These are phyloP conservation scores for Gastrophryne carolinensis DNA, from an alignment of 2,797 vertebrate species.

Conservation along the genomic window DNA sequence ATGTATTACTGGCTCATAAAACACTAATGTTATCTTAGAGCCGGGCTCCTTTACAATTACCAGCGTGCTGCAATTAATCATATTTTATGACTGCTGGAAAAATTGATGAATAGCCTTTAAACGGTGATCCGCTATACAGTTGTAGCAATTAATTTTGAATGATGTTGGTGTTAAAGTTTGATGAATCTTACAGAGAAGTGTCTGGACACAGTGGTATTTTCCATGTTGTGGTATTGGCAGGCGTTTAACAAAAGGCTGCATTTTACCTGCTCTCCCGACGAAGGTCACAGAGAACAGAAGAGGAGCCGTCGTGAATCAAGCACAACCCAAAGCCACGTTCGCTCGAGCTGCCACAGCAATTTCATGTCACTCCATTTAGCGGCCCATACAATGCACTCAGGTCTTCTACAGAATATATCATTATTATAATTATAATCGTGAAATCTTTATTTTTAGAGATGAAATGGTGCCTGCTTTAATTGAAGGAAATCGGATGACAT, in stretches of 20 bases:
- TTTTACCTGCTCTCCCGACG: slow-evolving; percentile 37
- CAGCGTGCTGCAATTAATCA: slow-evolving; percentile 43
- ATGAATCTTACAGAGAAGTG: slow-evolving; percentile 40
- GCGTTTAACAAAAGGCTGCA: slow-evolving; percentile 39
- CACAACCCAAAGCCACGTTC: slow-evolving; percentile 22
- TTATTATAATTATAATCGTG: slow-evolving; percentile 39
- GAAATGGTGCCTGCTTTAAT: slow-evolving; percentile 25
- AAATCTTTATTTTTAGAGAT: slow-evolving; percentile 28
- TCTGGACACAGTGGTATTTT: slow-evolving; percentile 34
- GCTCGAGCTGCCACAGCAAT: slow-evolving; percentile 38
- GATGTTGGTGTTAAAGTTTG: slow-evolving; percentile 43
- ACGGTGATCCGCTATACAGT: slow-evolving; percentile 41
- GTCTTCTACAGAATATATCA: slow-evolving; percentile 15
- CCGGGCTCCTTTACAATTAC: slow-evolving; percentile 34
- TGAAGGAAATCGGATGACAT: not conserved
- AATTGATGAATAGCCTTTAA: slow-evolving; percentile 51
- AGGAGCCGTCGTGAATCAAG: slow-evolving; percentile 28
- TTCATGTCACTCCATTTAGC: slow-evolving; percentile 41
- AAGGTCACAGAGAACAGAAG: slow-evolving; percentile 44
- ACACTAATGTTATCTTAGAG: slow-evolving; percentile 33
- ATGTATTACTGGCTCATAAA: slow-evolving; percentile 27
- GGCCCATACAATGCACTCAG: slow-evolving; percentile 25
- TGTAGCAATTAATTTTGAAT: slow-evolving; percentile 52
- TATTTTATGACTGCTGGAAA: slow-evolving; percentile 46
- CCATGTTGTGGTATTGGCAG: slow-evolving; percentile 33